phyloP scores from a whole-genome alignment of 1,140 invertebrate genomes.

The Papilio machaon region DNA sequence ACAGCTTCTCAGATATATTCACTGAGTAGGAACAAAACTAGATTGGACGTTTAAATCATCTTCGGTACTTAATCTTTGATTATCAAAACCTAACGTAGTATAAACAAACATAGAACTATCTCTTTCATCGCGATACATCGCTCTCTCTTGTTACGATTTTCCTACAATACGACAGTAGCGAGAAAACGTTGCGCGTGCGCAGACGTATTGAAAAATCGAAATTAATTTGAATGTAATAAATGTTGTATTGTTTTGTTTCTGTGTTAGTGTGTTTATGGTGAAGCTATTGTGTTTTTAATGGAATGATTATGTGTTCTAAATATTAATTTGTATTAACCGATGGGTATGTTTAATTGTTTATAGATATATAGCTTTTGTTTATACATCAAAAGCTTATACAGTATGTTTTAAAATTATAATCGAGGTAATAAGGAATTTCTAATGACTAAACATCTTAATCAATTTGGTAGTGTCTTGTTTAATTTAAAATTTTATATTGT shows the following conservation, averaged over 20 bases:
- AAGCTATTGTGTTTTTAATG: conserved; percentile 36
- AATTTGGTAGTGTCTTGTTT: no score
- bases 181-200: conserved; percentile 49
- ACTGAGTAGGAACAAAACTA: conserved; percentile 43
- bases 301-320: conserved; percentile 27
- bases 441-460: not conserved
- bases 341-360: conserved; percentile 4
- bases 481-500: no score
- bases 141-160: conserved; percentile 65
- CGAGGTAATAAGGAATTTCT: not conserved
- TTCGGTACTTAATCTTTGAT: conserved; percentile 40
- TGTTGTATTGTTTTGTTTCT: conserved; percentile 51
- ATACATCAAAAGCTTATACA: not conserved
- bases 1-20: conserved; percentile 16
- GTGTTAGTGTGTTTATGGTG: conserved; percentile 48
- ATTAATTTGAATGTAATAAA: conserved; percentile 39
- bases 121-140: conserved; percentile 48
- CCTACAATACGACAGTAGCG: conserved; percentile 53
- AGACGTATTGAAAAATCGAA: conserved; percentile 36
- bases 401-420: not conserved
- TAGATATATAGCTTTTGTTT: not conserved
- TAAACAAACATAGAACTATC: conserved; percentile 58
- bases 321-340: conserved; percentile 5
- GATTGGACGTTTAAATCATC: conserved; percentile 32
- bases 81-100: conserved; percentile 34